A percentile compares a stretch with the other conserved stretches of the same genome.
phyloP scores from a whole-genome alignment of 2,113 vertebrate species.

The Rhineura floridana region DNA sequence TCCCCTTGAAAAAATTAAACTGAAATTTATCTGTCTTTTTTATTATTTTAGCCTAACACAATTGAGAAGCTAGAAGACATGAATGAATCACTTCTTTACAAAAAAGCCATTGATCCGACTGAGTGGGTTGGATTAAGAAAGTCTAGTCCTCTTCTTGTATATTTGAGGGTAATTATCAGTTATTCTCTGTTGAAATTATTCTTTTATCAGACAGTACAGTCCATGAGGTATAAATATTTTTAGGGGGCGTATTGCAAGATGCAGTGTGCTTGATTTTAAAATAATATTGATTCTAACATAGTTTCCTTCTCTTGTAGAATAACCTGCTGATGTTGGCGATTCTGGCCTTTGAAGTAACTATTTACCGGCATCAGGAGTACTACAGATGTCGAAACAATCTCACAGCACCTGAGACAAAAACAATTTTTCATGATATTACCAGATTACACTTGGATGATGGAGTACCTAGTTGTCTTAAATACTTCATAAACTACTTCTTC shows the following conservation, averaged over 20 bases:
- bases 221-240: neutral
- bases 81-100: slow-evolving; percentile 83
- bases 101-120: slow-evolving; percentile 81
- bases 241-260: neutral
- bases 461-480: slow-evolving; percentile 91
- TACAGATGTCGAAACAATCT: slow-evolving; percentile 92
- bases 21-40: slow-evolving; percentile 12
- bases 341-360: slow-evolving; percentile 93
- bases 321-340: slow-evolving; percentile 94
- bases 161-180: slow-evolving; percentile 85
- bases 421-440: slow-evolving; percentile 95
- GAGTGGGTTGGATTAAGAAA: slow-evolving; percentile 94
- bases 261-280: neutral
- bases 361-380: slow-evolving; percentile 95
- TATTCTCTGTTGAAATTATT: neutral
- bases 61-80: slow-evolving; percentile 75
- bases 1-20: neutral
- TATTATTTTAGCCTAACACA: slow-evolving; percentile 77
- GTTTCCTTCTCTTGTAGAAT: slow-evolving; percentile 75
- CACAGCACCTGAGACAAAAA: slow-evolving; percentile 85
- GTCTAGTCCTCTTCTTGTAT: slow-evolving; percentile 83
- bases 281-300: neutral
- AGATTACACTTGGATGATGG: slow-evolving; percentile 93
- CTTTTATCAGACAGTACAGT: neutral
- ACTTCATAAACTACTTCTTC: slow-evolving; percentile 98